Conservation (phyloP, 2,797 vertebrate genomes). For the Loriculus beryllinus region DNA sequence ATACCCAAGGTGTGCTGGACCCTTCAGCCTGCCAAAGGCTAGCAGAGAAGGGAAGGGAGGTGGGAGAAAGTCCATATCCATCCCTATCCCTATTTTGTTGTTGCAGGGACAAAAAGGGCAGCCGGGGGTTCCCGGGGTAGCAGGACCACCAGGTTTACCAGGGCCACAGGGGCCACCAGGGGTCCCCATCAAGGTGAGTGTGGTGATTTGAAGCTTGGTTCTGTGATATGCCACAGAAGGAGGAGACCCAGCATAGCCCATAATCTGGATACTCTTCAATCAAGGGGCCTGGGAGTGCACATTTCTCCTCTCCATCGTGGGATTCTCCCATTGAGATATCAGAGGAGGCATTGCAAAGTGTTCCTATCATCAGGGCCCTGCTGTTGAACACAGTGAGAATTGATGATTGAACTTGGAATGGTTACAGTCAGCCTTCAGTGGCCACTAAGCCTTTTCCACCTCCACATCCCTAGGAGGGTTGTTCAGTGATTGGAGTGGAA, state of each 20-base stretch:
- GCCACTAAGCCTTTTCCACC: not conserved
- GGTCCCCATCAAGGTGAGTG: conserved; percentile 82
- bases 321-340: not conserved
- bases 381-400: not conserved
- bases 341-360: not conserved
- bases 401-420: not conserved
- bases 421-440: not conserved
- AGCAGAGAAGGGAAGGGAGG: not conserved
- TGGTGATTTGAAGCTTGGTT: not conserved
- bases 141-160: conserved; percentile 80
- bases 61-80: not conserved
- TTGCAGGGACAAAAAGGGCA: conserved; percentile 75
- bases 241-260: accelerated
- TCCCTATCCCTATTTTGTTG: not conserved
- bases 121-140: conserved; percentile 80
- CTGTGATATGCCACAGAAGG: not conserved
- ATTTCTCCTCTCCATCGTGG: not conserved
- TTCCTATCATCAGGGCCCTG: not conserved
- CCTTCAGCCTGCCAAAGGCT: not conserved
- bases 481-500: not conserved
- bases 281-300: not conserved
- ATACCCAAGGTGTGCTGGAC: accelerated
- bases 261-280: not conserved
- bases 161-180: conserved; percentile 81
- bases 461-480: not conserved